Conservation (phyloP, 2,113 vertebrate species). For the Psettodes erumei region DNA sequence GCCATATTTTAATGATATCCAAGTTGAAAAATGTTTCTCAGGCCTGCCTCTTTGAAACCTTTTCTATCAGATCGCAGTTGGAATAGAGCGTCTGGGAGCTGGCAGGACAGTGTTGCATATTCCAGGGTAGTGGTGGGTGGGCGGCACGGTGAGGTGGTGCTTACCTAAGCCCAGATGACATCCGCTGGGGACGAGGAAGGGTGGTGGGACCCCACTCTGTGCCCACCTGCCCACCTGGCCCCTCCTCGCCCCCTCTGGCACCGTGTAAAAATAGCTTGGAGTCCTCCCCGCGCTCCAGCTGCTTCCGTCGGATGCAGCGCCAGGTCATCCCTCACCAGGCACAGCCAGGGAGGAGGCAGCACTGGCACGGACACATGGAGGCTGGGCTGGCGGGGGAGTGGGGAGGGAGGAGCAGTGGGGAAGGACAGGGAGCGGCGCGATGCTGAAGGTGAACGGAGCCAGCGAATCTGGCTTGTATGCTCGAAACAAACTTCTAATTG, state of each 20-base stretch:
- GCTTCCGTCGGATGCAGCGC: constrained; percentile 60
- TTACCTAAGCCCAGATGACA: constrained; percentile 72
- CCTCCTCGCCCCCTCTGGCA: constrained; percentile 61
- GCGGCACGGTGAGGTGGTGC: constrained; percentile 45
- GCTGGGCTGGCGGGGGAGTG: constrained; percentile 33
- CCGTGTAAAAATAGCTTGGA: constrained; percentile 70
- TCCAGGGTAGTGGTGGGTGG: constrained; percentile 24
- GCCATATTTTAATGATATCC: background rate
- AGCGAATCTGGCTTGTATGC: constrained; percentile 5
- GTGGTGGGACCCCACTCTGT: constrained; percentile 67
- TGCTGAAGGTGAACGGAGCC: constrained; percentile 51
- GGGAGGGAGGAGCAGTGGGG: constrained; percentile 24
- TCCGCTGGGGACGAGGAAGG: constrained; percentile 67
- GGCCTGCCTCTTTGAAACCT: background rate
- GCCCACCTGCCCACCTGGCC: constrained; percentile 79
- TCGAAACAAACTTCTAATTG: constrained; percentile 6
- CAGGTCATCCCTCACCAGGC: constrained; percentile 72
- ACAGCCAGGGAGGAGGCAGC: constrained; percentile 65
- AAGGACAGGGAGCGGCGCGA: constrained; percentile 38
- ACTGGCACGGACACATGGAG: constrained; percentile 57
- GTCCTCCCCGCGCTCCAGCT: constrained; percentile 71
- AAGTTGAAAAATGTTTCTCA: background rate
- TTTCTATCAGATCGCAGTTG: no score
- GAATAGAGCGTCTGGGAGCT: background rate
- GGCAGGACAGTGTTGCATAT: constrained; percentile 4